These are phyloP conservation scores for Pterostichus madidus DNA, from an alignment of 2,888 invertebrate genomes.

Conservation along the genomic window DNA sequence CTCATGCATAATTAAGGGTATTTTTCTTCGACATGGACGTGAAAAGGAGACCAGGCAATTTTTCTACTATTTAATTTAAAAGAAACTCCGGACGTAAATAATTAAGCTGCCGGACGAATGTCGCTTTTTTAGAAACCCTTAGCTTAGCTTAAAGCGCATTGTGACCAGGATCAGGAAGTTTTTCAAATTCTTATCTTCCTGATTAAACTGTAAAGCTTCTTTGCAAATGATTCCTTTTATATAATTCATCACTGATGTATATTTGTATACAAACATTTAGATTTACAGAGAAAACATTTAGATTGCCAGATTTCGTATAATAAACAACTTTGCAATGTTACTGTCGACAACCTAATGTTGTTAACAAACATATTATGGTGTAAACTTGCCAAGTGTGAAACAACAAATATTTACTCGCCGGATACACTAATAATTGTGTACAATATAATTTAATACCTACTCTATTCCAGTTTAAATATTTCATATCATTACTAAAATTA, in stretches of 20 bases:
- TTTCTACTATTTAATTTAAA: conserved; percentile 58
- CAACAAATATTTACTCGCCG: conserved; percentile 38
- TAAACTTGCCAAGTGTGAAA: conserved; percentile 4
- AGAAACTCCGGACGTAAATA: conserved; percentile 19
- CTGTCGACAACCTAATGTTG: conserved; percentile 7
- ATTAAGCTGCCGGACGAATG: not conserved
- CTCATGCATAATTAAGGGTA: conserved; percentile 65
- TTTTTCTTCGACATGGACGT: conserved; percentile 54
- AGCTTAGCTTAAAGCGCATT: not conserved
- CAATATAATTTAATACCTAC: not conserved
- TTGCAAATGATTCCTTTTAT: too few species aligned
- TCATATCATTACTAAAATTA: too few species aligned
- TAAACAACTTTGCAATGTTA: not conserved
- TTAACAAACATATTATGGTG: conserved; percentile 16
- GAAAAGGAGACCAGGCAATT: conserved; percentile 48
- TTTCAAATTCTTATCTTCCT: not conserved
- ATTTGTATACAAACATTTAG: conserved; percentile 8
- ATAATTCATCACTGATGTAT: conserved; percentile 5
- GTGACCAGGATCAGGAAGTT: too few species aligned
- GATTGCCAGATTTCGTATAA: not conserved
- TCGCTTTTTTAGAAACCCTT: not conserved
- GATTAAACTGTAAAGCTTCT: too few species aligned
- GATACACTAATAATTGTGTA: conserved; percentile 1
- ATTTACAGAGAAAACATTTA: too few species aligned
- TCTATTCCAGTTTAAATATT: too few species aligned